Evolutionary conservation across 2,797 vertebrate genomes (phyloP), one percentile per base, ranked within the genome.

Genomic region (Pterois miles): DNA sequence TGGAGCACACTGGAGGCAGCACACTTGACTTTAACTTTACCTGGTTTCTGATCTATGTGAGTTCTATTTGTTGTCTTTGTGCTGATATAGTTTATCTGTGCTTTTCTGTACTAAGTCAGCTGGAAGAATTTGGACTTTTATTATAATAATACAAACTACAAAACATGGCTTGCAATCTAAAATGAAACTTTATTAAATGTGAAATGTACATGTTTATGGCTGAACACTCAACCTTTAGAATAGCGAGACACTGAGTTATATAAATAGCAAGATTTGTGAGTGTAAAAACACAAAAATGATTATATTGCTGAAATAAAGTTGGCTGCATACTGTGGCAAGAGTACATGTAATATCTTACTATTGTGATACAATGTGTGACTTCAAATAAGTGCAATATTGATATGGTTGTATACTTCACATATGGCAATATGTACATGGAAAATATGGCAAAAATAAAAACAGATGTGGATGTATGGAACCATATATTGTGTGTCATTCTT

Each of bases 181-280:
- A 56, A 22, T 23, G 3, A 34, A 8, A n/a, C 11, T 78, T 85
- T 76, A 69, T 71, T 82, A 20, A 16, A 1, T 59, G 31, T 38
- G 20, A 79, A 29, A 56, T 64, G 31, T 27, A 27, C 29, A 22
- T 25, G 11, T 23, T 13, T 29, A 6, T 40, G 33, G 20, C 27
- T 66, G 2, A 22, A 48, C 12, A 58, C 4, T 33, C 29, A 56
- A 14, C 38, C 2, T 29, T n/a, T 23, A 29, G 3, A 29, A 2
- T 9, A 48, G 12, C 8, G 5, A 7, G 33, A 40, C 34, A 58
- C 10, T 29, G 6, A 34, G 20, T 50, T 40, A 20, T 16, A n/a
- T 16, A 4, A 11, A 27, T 20, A 13, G 5, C 33, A 48, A 18
- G 2, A 57, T 22, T 52, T 68, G 12, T 70, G 10, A 74, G 48